These are phyloP conservation scores for Exocentrus adspersus DNA, from an alignment of 2,888 invertebrate genomes.

Conservation along the genomic window DNA sequence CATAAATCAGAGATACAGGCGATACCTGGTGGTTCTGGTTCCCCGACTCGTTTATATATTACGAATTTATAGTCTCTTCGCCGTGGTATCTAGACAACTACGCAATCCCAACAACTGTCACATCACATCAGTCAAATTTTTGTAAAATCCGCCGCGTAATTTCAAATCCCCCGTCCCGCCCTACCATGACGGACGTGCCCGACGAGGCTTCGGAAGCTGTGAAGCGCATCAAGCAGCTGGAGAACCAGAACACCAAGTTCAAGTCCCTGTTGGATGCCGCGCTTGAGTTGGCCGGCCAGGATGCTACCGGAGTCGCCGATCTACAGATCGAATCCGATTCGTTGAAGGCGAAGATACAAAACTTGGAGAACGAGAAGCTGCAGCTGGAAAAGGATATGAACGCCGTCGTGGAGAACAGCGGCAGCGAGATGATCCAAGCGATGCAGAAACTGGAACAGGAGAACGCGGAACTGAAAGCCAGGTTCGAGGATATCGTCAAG, in stretches of 20 bases:
- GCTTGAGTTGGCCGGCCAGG: constrained; percentile 41
- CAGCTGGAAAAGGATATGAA: constrained; percentile 40
- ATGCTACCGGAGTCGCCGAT: constrained; percentile 25
- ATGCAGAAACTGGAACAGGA: constrained; percentile 35
- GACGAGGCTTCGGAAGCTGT: constrained; percentile 34
- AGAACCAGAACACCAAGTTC: constrained; percentile 46
- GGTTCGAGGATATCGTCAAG: constrained; percentile 37
- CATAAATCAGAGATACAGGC: too few species aligned
- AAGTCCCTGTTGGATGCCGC: constrained; percentile 42
- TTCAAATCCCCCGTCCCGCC: not conserved
- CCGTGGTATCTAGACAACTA: too few species aligned
- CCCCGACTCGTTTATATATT: too few species aligned
- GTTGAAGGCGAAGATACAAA: constrained; percentile 34
- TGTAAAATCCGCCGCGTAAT: constrained; percentile 18
- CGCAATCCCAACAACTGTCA: too few species aligned
- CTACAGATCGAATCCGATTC: constrained; percentile 36
- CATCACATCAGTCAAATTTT: not conserved
- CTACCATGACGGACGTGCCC: constrained; percentile 4
- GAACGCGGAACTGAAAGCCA: constrained; percentile 35
- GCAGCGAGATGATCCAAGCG: constrained; percentile 22
- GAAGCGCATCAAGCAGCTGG: constrained; percentile 45
- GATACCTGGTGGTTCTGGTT: too few species aligned
- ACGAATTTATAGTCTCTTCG: too few species aligned
- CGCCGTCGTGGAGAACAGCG: constrained; percentile 25
- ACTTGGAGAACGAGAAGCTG: constrained; percentile 43